Evolutionary conservation across 2,888 invertebrate genomes (phyloP).

Genomic region (Dryadula phaetusa): DNA sequence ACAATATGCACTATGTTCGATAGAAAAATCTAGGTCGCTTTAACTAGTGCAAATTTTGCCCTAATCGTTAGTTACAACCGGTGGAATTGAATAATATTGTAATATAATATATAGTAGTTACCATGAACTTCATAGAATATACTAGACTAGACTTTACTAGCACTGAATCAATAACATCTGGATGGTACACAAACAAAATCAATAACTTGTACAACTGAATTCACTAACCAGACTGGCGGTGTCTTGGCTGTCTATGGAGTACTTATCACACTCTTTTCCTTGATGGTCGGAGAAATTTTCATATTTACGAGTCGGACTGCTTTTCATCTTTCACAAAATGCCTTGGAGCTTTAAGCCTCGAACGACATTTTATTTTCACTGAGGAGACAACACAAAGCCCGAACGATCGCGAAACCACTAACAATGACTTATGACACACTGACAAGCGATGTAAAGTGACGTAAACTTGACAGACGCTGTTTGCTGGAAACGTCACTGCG

Average conservation of each 20-base stretch:
- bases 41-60: slow-evolving; percentile 17
- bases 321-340: slow-evolving; percentile 80
- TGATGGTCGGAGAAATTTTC: slow-evolving; percentile 78
- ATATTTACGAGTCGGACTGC: slow-evolving; percentile 81
- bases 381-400: slow-evolving; percentile 64
- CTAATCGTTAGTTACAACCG: neutral
- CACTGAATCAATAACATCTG: slow-evolving; percentile 73
- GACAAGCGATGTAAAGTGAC: slow-evolving; percentile 35
- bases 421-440: slow-evolving; percentile 44
- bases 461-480: slow-evolving; percentile 6
- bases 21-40: slow-evolving; percentile 61
- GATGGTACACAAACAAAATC: slow-evolving; percentile 77
- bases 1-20: slow-evolving; percentile 34
- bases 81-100: slow-evolving; percentile 9
- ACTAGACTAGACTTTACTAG: slow-evolving; percentile 46
- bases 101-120: slow-evolving; percentile 17
- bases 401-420: slow-evolving; percentile 64
- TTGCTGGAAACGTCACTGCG: slow-evolving; percentile 26
- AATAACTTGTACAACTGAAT: slow-evolving; percentile 67
- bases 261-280: slow-evolving; percentile 78
- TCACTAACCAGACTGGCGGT: slow-evolving; percentile 81
- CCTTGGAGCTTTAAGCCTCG: slow-evolving; percentile 66
- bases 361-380: slow-evolving; percentile 69
- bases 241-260: slow-evolving; percentile 81
- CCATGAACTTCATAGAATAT: slow-evolving; percentile 13